Base-by-base conservation (phyloP, 2,797 vertebrate species). In the Parauchenoglanis punctatus region DNA sequence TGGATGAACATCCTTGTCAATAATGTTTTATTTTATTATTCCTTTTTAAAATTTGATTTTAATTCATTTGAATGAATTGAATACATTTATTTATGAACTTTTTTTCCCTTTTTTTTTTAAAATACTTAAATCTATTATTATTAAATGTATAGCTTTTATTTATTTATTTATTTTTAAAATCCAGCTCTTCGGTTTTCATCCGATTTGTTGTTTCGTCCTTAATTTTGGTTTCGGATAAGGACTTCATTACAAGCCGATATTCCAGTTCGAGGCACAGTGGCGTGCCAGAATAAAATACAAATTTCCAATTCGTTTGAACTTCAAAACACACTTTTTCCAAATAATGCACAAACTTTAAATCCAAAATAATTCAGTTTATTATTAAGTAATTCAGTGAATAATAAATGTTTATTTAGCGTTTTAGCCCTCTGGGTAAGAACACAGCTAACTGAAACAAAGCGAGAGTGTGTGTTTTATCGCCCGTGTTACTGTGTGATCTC, bases 401-500 rank as follows among this genome's bases (percentile, higher is more conserved):
- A 61, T 23, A 23, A 25, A 61, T 25, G 7, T 61, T 25, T 61
- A 8, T 61, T 1, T 59, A 59, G 20, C 7, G 1, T 23, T 25
- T 61, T 23, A 23, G 23, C 59, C 81, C 5, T 17, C 0, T 1
- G 15, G 31, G 2, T 40, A 35, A 49, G 46, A 49, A 31, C 65
- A 6, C 20, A 15, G 4, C 31, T 5, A 13, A 13, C 78, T 81
- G 58, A 44, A 81, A 65, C 40, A n/a, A 65, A 63, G 59, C 25
- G 35, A 35, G 1, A 7, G 75, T 78, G 59, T 52, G 72, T 44
- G 20, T 80, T 28, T 86, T 31, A 76, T 83, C n/a, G 3, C n/a
- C 61, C 7, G 15, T 83, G 44, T 46, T 46, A 49, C 58, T 5
- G 92, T 91, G 87, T 91, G 87, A 93, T 92, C 94, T 90, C 91